Evolutionary conservation across 1,140 invertebrate species (phyloP).

Genomic region (Drosophila asahinai): DNA sequence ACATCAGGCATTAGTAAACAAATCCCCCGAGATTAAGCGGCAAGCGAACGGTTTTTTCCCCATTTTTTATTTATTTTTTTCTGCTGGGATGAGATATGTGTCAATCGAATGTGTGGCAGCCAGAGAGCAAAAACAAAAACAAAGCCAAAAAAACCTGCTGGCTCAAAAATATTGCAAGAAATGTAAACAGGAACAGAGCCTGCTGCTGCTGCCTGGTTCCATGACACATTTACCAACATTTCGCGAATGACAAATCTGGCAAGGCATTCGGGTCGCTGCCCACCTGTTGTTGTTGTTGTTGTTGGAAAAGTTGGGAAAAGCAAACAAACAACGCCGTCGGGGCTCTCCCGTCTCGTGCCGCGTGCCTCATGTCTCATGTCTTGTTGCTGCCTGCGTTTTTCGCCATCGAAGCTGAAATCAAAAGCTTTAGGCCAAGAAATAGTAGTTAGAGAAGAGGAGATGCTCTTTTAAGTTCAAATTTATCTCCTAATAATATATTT

Average conservation of each 20-base stretch:
- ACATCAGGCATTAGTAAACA: slow-evolving; percentile 24
- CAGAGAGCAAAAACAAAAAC: slow-evolving; percentile 30
- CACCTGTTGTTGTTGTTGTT: slow-evolving; percentile 49
- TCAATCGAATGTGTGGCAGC: slow-evolving; percentile 51
- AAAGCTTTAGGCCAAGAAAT: slow-evolving; percentile 1
- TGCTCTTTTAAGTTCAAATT: background rate
- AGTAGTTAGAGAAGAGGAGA: background rate
- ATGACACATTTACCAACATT: slow-evolving; percentile 24
- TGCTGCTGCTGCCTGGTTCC: slow-evolving; percentile 20
- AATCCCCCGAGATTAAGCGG: slow-evolving; percentile 29
- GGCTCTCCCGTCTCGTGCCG: slow-evolving; percentile 13
- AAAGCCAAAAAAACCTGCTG: slow-evolving; percentile 52
- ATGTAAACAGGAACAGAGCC: slow-evolving; percentile 77
- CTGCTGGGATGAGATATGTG: slow-evolving; percentile 61
- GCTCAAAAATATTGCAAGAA: slow-evolving; percentile 67
- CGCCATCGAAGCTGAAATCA: slow-evolving; percentile 25
- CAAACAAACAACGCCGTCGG: slow-evolving; percentile 63
- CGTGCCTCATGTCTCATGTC: slow-evolving; percentile 44
- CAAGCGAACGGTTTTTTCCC: background rate
- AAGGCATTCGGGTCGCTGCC: slow-evolving; percentile 42
- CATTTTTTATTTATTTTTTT: background rate
- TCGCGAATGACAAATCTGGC: slow-evolving; percentile 73
- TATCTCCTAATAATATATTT: background rate
- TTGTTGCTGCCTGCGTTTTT: slow-evolving; percentile 25
- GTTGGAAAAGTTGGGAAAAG: slow-evolving; percentile 49